Base-by-base conservation (phyloP, 2,113 vertebrate genomes). In the Nettapus auritus region DNA sequence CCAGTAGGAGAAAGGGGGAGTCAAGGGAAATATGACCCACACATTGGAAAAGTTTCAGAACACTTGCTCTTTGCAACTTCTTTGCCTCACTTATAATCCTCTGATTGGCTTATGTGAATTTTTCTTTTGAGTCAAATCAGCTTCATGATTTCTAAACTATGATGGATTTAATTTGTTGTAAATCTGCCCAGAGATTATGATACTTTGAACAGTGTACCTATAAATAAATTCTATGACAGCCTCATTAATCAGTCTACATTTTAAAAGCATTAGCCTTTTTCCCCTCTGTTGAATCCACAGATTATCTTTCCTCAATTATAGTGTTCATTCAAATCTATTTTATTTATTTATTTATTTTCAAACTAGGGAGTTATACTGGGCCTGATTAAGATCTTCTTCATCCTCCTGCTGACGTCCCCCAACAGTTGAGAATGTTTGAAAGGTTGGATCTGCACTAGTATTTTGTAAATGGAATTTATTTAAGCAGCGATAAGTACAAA, bases 181-280 rank as follows among this genome's bases (percentile, higher is more conserved):
- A 96, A 82, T 94, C 90, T 94, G 94, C 74, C 80, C 69, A 96
- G 69, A 95, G 66, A 93, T 92, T 95, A 91, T 91, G 82, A 88
- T 89, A 91, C 86, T 95, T 96, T 90, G 76, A 90, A 93, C 93
- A 91, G 64, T 69, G 88, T 42, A 83, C 68, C 82, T 90, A 93
- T 96, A 96, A 96, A 96, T 96, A 94, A 92, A 4, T 96, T 95
- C 38, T 93, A 40, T 94, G 92, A 90, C 80, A 94, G 76, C 53
- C 64, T 94, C 73, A 94, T 96, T 96, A 96, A 97, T 96, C 93
- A 96, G 86, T 55, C 56, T 93, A 86, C 76, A 86, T 96, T 96
- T 96, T 93, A 86, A 95, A 97, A 93, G 73, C 86, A 96, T 95
- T 97, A 96, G 80, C 48, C 82, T 93, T 96, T 96, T 93, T 4